Evolutionary conservation across 2,113 vertebrate species (phyloP), one percentile per base, ranked within the genome.

Genomic region (Amia ocellicauda): DNA sequence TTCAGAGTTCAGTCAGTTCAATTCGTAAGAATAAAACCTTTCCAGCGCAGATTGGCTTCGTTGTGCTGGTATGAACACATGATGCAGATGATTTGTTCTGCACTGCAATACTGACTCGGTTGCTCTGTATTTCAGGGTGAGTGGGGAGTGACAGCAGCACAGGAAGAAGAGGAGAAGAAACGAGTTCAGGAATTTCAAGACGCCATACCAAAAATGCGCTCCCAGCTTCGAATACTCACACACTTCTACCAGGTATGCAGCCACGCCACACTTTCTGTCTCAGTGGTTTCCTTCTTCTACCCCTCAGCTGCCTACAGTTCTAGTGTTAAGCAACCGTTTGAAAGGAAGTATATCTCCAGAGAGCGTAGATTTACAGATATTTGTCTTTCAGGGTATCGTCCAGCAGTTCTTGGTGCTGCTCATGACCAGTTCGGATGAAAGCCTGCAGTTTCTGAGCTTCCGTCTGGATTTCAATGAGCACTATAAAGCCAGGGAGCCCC

Each of bases 381-480:
- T 36, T 63, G 19, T 29, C n/a, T 23, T 69, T 16, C 74, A 99
- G 97, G 94, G 91, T 66, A 91, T 96, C 0, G 95, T 99, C 43
- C 96, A 97, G 80, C 95, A 98, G 82, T 99, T 99, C 77, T 74
- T 99, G 81, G 91, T 97, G 72, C 71, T 94, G 64, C 83, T 99
- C 72, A 94, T 91, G 42, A 92, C 91, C 62, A 95, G 91, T 67
- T 69, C 91, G 0, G 95, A 98, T 0, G 93, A 98, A 78, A 98
- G 94, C 60, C 91, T 97, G 17, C 91, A 87, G 28, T 98, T 99
- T 83, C 91, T 97, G 50, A 98, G 95, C 89, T 99, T 98, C 75
- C 81, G 95, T n/a, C 76, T 97, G 76, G 95, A 98, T 85, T 99
- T 98, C 77, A 98, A 93, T 0, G 95, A 99, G 57, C 94, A 96